Evolutionary conservation across 1,140 invertebrate genomes (phyloP), one percentile per base, ranked within the genome.

Genomic region (Ylistrum balloti): DNA sequence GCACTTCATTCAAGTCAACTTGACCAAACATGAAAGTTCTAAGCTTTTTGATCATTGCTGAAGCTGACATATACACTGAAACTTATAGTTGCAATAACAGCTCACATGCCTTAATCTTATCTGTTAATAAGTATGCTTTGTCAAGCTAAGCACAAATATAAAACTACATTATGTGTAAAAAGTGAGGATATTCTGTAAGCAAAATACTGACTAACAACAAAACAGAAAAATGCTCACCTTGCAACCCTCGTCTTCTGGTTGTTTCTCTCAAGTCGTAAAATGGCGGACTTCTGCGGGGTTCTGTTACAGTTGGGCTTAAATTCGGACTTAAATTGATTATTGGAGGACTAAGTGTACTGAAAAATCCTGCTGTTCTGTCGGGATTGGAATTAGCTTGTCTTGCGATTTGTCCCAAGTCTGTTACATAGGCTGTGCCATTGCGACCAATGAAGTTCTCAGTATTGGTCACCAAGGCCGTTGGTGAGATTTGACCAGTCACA

Each of bases 321-420:
- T 96, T 96, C 28, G 96, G 96, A 93, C 95, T 96, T 2, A 96
- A 92, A 91, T 96, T 96, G 41, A 96, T 90, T n/a, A 96, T 94
- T 7, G 96, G 96, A 20, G 96, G 96, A 92, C 95, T 96, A 91
- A 95, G 95, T 15, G 95, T 95, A 90, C 95, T 95, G 88, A 96
- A 95, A 74, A 94, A 94, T 34, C 90, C 86, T 89, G 90, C 90
- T 38, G 74, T 86, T 38, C 45, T 86, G 17, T 87, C 90, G 85
- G 33, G 32, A 74, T 38, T 45, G 74, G 35, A 48, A 22, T 56
- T 86, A 33, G 85, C 89, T 88, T 33, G 88, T 38, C 86, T 85
- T 33, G 28, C 87, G 10, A 33, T 88, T 56, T 32, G 90, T n/a
- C 33, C 88, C 56, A 91, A 88, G 90, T 92, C 91, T 17, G 90